phyloP scores from a whole-genome alignment of 2,797 vertebrate genomes.

The Agapornis canus region DNA sequence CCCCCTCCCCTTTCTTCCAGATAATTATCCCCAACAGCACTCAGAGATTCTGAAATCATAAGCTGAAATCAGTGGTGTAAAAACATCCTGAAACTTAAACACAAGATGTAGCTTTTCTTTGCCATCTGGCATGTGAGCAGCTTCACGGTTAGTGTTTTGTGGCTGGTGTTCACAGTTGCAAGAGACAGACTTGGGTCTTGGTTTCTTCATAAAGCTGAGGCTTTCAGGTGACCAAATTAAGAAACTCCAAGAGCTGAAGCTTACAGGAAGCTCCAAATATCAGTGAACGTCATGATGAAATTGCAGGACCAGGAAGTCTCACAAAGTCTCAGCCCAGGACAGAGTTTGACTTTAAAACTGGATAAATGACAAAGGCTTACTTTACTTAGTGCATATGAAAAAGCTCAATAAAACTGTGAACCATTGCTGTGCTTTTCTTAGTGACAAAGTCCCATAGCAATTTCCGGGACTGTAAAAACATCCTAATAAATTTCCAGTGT shows the following conservation, averaged over 20 bases:
- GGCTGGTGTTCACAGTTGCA: neutral
- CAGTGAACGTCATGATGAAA: neutral
- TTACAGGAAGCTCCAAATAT: neutral
- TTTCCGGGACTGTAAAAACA: slow-evolving; percentile 76
- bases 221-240: neutral
- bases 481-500: slow-evolving; percentile 77
- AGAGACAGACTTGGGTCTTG: neutral
- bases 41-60: neutral
- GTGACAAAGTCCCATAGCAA: slow-evolving; percentile 70
- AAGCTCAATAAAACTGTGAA: slow-evolving; percentile 56
- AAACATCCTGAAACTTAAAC: neutral
- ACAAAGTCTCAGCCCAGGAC: neutral
- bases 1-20: neutral
- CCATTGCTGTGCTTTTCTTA: slow-evolving; percentile 70
- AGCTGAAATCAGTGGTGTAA: neutral
- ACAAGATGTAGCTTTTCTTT: neutral
- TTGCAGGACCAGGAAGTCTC: neutral
- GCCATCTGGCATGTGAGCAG: neutral
- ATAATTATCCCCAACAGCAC: neutral
- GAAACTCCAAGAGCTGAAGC: neutral
- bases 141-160: neutral
- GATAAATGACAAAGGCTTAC: neutral
- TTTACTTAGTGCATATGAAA: slow-evolving; percentile 63
- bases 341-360: slow-evolving; percentile 13
- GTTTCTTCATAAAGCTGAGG: neutral